Percentiles rank a stretch among this genome's conserved stretches.
Evolutionary conservation across 2,797 vertebrate genomes (phyloP).

Genomic region (Hephaestus fuliginosus): DNA sequence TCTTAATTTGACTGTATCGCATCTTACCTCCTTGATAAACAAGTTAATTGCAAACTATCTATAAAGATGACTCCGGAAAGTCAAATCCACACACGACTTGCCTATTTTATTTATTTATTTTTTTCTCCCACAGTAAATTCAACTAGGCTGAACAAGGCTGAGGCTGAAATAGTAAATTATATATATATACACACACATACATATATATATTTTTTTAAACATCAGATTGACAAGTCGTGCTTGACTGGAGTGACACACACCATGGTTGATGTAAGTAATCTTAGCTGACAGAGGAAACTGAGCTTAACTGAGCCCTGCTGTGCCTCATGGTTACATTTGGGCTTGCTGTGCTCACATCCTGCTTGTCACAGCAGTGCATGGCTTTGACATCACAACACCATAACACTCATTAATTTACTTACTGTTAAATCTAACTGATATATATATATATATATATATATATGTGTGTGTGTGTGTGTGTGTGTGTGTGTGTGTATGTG

Average conservation of each 20-base stretch:
- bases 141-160: not conserved
- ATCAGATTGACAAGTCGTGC: conserved; percentile 30
- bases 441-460: too few species aligned
- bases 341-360: conserved; percentile 81
- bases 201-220: conserved; percentile 10
- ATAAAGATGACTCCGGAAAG: not conserved
- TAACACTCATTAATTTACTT: not conserved
- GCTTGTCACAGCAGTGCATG: conserved; percentile 64
- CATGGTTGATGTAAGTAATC: conserved; percentile 72
- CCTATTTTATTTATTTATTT: not conserved
- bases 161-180: not conserved
- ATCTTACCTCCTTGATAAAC: not conserved
- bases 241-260: conserved; percentile 44
- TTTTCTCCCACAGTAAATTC: not conserved
- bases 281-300: conserved; percentile 72
- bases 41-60: not conserved
- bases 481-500: too few species aligned
- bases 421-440: not conserved
- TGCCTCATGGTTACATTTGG: conserved; percentile 66
- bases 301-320: conserved; percentile 73
- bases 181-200: not conserved
- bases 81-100: not conserved
- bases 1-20: conserved; percentile 11
- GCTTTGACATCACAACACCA: conserved; percentile 30
- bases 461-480: too few species aligned